Base-by-base conservation (phyloP, 2,888 invertebrate genomes). In the Sepioteuthis lessoniana region DNA sequence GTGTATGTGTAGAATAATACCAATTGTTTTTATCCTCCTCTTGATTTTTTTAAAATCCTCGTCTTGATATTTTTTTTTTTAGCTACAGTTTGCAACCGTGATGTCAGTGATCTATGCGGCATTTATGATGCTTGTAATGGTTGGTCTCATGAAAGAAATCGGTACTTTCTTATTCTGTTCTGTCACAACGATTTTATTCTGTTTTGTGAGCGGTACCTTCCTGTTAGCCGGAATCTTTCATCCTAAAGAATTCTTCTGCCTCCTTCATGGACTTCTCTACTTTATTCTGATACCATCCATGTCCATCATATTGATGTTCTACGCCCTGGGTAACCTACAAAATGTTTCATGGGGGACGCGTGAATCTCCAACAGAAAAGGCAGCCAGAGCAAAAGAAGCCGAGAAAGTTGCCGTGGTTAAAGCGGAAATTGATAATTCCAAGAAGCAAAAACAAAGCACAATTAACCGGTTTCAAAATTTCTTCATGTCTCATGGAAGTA, bases 91-190 rank as follows among this genome's bases (percentile, higher is more conserved):
- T 94, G 99, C 99, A 7, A 99, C 99, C 97, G 98, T 99, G 95
- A 97, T 99, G 95, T 99, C 99, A 31, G 99, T 99, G 25, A 98
- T 98, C 31, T 99, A 99, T 97, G 99, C 99, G 55, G 98, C 99
- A 97, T 98, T 99, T 96, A 99, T 99, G 99, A 99, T 99, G 99
- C 99, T 99, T 95, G 99, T 99, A 47, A 98, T 99, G 96, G 99
- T 99, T 93, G 99, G 99, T 98, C 99, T 99, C 0, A 99, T 99
- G 0, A 98, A 99, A 60, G 99, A 99, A 97, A 98, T 99, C 96
- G 98, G 99, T 95, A 99, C 99, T 98, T 99, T 99, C 98, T 99
- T 99, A 16, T 94, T 95, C 92, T 96, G 99, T 94, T 99, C 99
- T 42, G 99, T 99, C 0, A 99, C 99, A 38, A 99, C 99, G 94